Conservation (phyloP, 2,797 vertebrate genomes). For the Ciconia nigra region DNA sequence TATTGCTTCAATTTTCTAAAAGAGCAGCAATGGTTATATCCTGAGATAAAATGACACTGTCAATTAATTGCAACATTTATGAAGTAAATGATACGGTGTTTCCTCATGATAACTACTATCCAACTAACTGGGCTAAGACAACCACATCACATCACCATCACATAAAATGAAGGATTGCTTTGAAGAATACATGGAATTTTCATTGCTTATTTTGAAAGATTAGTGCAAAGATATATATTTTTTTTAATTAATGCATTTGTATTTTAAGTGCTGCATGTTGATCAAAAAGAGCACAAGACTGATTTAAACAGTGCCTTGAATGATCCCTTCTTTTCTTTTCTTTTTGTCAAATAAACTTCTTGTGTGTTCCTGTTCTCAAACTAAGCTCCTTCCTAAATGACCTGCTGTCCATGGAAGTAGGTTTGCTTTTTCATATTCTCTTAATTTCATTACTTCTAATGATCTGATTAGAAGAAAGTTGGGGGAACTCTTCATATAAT, state of each 20-base stretch:
- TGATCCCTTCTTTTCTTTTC: not conserved
- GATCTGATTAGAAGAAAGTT: not conserved
- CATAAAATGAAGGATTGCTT: not conserved
- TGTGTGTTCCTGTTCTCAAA: not conserved
- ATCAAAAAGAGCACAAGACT: not conserved
- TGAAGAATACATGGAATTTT: not conserved
- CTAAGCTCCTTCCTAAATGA: not conserved
- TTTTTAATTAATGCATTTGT: not conserved
- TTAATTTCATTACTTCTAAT: not conserved
- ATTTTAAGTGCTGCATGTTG: not conserved
- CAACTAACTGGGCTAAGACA: not conserved
- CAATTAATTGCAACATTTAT: not conserved
- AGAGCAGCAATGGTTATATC: not conserved
- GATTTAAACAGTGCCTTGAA: not conserved
- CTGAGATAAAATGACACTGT: not conserved
- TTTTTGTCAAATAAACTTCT: not conserved
- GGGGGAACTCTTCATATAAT: not conserved
- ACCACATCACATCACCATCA: not conserved
- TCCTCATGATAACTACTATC: not conserved
- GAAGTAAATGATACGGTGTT: not conserved
- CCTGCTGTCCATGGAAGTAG: not conserved
- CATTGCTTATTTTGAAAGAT: not conserved
- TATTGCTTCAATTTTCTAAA: not conserved
- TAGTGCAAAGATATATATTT: not conserved
- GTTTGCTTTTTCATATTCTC: not conserved